Evolutionary conservation across 2,888 invertebrate species (phyloP), one percentile per base, ranked within the genome.

Genomic region (Plemyria rubiginata): DNA sequence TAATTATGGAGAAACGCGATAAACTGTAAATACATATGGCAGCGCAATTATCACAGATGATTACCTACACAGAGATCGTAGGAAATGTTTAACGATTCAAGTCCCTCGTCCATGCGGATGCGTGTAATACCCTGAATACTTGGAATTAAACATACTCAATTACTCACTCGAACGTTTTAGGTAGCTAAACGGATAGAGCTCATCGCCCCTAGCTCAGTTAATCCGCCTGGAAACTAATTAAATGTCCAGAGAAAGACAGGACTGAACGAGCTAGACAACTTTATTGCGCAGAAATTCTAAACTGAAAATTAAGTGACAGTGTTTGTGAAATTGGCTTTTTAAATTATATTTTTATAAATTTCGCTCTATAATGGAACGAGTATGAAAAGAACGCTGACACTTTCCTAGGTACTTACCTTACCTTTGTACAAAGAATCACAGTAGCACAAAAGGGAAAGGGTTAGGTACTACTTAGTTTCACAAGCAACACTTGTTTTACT

Each of bases 181-280:
- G 6, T 43, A 13, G 41, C 46, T 54, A 50, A 13, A 12, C 49
- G 53, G 56, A 62, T 51, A 32, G 6, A 32, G 60, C 54, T 71
- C 59, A 67, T 66, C 71, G 73, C 67, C 66, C 66, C 57, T 70
- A 60, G 54, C 66, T 67, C 45, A 73, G 75, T 77, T 76, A 80
- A 81, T 81, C 77, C 75, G 59, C 70, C 73, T 73, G 62, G 72
- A 74, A 81, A 79, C 78, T 84, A 85, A 85, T 84, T 83, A 81
- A 82, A 80, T 78, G 71, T 78, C 79, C 76, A 73, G 58, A 66
- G 67, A 68, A 72, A 73, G 68, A 75, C 75, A 70, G 72, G 60
- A 71, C 69, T 65, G 66, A 79, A 73, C 64, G 71, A 77, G 71
- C 65, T 66, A 70, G 41, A 60, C 45, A 43, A 54, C 51, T 63